Conservation (phyloP, 2,113 vertebrate genomes). For the Morphnarchus princeps region DNA sequence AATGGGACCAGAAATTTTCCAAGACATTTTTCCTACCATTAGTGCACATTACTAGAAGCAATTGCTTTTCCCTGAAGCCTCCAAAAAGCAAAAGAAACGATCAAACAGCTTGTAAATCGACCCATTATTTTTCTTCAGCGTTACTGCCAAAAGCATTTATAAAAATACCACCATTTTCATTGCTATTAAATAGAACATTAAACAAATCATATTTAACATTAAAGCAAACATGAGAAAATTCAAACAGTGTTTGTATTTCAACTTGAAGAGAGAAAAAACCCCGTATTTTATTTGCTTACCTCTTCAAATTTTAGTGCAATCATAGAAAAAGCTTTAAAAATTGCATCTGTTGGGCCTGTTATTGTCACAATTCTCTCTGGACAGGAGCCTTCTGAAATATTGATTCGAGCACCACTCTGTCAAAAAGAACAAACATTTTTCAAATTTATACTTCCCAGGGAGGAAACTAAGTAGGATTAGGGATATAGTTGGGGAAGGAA, state of each 20-base stretch:
- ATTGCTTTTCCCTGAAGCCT: slow-evolving; percentile 57
- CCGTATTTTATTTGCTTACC: slow-evolving; percentile 59
- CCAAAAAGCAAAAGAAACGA: slow-evolving; percentile 58
- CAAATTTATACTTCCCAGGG: neutral
- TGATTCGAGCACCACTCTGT: slow-evolving; percentile 91
- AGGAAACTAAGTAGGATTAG: neutral
- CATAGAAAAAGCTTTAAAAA: slow-evolving; percentile 94
- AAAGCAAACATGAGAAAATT: slow-evolving; percentile 57
- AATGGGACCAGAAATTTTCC: slow-evolving; percentile 51
- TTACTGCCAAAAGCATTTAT: slow-evolving; percentile 52
- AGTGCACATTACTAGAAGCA: slow-evolving; percentile 48
- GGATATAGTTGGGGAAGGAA: neutral
- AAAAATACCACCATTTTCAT: slow-evolving; percentile 45
- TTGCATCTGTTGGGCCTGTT: slow-evolving; percentile 89
- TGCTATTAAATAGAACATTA: slow-evolving; percentile 55
- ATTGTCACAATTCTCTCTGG: slow-evolving; percentile 93
- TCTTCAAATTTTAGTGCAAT: slow-evolving; percentile 95
- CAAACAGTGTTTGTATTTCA: slow-evolving; percentile 20
- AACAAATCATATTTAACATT: slow-evolving; percentile 54
- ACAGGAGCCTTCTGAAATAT: slow-evolving; percentile 93
- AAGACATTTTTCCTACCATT: slow-evolving; percentile 50
- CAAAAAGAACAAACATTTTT: slow-evolving; percentile 56
- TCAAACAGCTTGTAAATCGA: slow-evolving; percentile 62
- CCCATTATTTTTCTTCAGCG: slow-evolving; percentile 49
- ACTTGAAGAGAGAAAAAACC: neutral